Evolutionary conservation across 2,888 invertebrate species (phyloP), one percentile per base, ranked within the genome.

Genomic region (Thecophora atra): DNA sequence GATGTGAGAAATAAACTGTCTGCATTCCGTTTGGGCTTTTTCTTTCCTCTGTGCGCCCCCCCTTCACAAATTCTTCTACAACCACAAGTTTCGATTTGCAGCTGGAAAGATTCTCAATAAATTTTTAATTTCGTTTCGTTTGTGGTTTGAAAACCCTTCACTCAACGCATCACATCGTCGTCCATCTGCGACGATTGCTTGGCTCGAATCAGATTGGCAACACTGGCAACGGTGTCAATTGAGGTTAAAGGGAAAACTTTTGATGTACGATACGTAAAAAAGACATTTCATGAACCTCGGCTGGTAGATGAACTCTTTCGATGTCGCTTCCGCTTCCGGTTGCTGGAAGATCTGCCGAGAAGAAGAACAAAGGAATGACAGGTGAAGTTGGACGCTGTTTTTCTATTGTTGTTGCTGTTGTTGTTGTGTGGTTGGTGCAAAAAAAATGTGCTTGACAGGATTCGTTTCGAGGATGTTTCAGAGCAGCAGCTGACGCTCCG

Each of bases 41-140:
- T 37, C 30, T 60, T 30, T 17, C 47, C 60, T 60, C 26, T 28
- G 30, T n/a, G 5, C 8, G 21, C 58, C 58, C 26, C 26, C 28
- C 8, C 1, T 13, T 13, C 15, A 6, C 6, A 15, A n/a, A n/a
- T n/a, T 58, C 58, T 26, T 15, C 58, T 47, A 21, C 28, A 37
- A 58, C 68, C 68, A 28, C 68, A 68, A 58, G 44, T 58, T 56
- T 56, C 70, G 62, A 70, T 70, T 70, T 70, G 51, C 19, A 68
- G 28, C 52, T n/a, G 62, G 42, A 70, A 26, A 60, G 42, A n/a
- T 56, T 70, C 24, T 70, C 60, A 70, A 70, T 70, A 70, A 70
- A 70, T 62, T 70, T 70, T 47, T 60, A 69, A 69, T 56, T 69
- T 69, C 37, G 11, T 8, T 60, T 69, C 19, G 58, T 58, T n/a